Evolutionary conservation across 1,140 invertebrate genomes (phyloP).

Genomic region (Sarcophaga peregrina): DNA sequence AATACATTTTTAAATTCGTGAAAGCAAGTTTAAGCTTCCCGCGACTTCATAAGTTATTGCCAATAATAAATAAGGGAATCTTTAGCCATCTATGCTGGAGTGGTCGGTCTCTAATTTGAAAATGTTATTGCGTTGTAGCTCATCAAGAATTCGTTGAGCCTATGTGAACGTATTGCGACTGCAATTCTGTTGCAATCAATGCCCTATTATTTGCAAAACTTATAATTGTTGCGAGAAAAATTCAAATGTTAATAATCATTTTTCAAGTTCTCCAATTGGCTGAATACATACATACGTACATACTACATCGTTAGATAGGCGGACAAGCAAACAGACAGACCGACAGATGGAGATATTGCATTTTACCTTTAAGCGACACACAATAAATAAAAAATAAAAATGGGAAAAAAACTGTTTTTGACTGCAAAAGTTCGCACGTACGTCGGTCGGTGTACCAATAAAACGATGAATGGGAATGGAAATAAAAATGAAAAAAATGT

Average conservation of each 20-base stretch:
- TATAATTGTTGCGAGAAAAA: conserved; percentile 29
- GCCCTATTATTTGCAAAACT: background rate
- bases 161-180: no score
- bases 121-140: no score
- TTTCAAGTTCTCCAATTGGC: conserved; percentile 18
- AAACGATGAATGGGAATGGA: background rate
- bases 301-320: no score
- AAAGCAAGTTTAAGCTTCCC: no score
- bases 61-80: no score
- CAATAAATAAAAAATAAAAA: background rate
- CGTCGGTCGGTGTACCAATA: background rate
- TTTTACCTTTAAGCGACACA: no score
- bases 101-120: no score
- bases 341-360: background rate
- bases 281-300: conserved; percentile 6
- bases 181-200: no score
- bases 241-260: conserved; percentile 25
- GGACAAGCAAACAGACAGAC: background rate
- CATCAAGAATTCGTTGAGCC: no score
- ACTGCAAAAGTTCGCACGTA: conserved; percentile 48
- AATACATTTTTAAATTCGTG: no score
- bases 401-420: conserved; percentile 16
- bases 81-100: no score
- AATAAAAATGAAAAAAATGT: conserved; percentile 9
- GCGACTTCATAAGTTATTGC: no score